These are phyloP conservation scores for Drosophila suzukii DNA, from an alignment of 1,140 invertebrate species.

Conservation along the genomic window DNA sequence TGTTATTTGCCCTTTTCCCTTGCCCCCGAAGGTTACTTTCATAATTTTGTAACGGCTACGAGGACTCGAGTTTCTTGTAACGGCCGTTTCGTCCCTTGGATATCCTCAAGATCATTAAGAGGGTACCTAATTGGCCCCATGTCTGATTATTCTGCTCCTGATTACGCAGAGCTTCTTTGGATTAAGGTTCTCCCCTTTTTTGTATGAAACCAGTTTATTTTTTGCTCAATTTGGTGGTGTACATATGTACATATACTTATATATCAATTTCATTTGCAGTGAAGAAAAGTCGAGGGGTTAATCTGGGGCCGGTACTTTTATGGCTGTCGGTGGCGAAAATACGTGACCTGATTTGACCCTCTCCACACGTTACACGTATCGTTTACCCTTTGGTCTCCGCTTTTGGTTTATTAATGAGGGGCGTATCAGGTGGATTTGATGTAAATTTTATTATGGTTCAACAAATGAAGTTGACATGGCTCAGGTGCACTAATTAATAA, in stretches of 20 bases:
- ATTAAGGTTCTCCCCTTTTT: slow-evolving; percentile 15
- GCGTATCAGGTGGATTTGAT: slow-evolving; percentile 23
- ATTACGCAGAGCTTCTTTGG: slow-evolving; percentile 26
- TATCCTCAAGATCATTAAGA: slow-evolving; percentile 19
- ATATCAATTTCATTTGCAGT: slow-evolving; percentile 21
- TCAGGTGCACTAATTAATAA: slow-evolving; percentile 22
- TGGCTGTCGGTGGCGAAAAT: slow-evolving; percentile 7
- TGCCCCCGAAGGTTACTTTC: slow-evolving; percentile 33
- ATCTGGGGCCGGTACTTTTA: slow-evolving; percentile 7
- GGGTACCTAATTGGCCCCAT: slow-evolving; percentile 17
- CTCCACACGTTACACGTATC: slow-evolving; percentile 7
- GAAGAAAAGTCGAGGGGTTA: slow-evolving; percentile 18
- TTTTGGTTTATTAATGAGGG: slow-evolving; percentile 3
- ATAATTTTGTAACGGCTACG: slow-evolving; percentile 51
- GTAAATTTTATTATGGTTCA: slow-evolving; percentile 9
- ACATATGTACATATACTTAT: background rate
- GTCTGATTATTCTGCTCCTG: slow-evolving; percentile 7
- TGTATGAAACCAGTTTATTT: slow-evolving; percentile 16
- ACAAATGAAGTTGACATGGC: background rate
- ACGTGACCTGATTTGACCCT: slow-evolving; percentile 40
- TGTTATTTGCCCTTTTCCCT: slow-evolving; percentile 56
- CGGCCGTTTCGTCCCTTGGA: slow-evolving; percentile 24
- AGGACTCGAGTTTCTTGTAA: slow-evolving; percentile 44
- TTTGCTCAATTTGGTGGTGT: slow-evolving; percentile 14
- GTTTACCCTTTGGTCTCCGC: slow-evolving; percentile 7